phyloP scores from a whole-genome alignment of 2,113 vertebrate species.

The Reinhardtius hippoglossoides region DNA sequence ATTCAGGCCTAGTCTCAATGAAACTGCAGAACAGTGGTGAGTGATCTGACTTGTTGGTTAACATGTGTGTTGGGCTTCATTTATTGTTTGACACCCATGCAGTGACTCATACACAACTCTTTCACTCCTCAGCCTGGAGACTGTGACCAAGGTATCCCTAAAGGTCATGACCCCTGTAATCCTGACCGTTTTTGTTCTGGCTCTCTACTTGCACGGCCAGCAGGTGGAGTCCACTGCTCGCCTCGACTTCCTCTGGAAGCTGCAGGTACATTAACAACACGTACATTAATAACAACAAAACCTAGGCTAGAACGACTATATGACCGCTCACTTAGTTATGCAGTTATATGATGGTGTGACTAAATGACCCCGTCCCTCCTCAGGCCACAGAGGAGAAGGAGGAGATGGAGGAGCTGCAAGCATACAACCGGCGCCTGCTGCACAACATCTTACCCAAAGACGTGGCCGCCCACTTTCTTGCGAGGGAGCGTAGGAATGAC shows the following conservation, averaged over 20 bases:
- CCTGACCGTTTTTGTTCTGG: conserved; percentile 93
- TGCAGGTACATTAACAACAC: conserved; percentile 85
- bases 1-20: conserved; percentile 81
- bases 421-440: conserved; percentile 94
- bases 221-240: conserved; percentile 97
- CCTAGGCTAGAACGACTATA: not conserved
- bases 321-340: not conserved
- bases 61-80: not conserved
- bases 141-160: conserved; percentile 86
- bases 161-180: conserved; percentile 93
- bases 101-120: not conserved
- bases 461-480: conserved; percentile 94
- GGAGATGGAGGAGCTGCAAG: conserved; percentile 98
- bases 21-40: conserved; percentile 88
- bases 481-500: conserved; percentile 92
- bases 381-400: conserved; percentile 98
- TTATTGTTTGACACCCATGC: not conserved
- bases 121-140: conserved; percentile 63
- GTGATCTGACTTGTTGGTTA: conserved; percentile 47
- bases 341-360: no score
- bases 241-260: conserved; percentile 98
- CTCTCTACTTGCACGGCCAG: conserved; percentile 95
- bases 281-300: not conserved
- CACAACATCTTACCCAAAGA: conserved; percentile 99
- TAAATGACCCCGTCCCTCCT: not conserved